Evolutionary conservation across 2,113 vertebrate species (phyloP).

Genomic region (Rhabdornis inornatus): DNA sequence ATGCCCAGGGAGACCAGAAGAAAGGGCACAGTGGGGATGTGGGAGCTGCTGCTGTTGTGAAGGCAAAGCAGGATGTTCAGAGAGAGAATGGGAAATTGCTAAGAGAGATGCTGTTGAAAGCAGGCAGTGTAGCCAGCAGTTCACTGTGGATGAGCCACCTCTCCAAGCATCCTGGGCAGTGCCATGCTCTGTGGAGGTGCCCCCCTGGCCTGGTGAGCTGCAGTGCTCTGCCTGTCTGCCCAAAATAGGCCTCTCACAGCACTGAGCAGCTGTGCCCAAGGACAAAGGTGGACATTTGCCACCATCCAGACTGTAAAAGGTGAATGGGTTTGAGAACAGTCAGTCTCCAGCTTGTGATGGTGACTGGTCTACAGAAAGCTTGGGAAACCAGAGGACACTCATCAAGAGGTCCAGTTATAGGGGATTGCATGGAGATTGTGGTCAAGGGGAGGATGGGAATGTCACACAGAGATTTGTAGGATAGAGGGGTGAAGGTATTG

Average conservation of each 20-base stretch:
- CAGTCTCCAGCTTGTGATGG: neutral
- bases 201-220: neutral
- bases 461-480: neutral
- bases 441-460: neutral
- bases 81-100: neutral
- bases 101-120: neutral
- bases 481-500: neutral
- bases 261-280: neutral
- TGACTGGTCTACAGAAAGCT: neutral
- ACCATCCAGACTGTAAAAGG: neutral
- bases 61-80: neutral
- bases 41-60: neutral
- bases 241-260: neutral
- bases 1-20: neutral
- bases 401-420: neutral
- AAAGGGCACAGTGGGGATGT: rapidly evolving
- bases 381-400: neutral
- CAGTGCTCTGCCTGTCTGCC: neutral
- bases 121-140: neutral
- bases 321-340: neutral
- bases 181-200: neutral
- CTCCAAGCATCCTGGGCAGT: neutral
- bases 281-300: neutral
- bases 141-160: neutral
- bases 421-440: neutral